phyloP scores from a whole-genome alignment of 2,113 vertebrate genomes.

The Dicerorhinus sumatrensis region DNA sequence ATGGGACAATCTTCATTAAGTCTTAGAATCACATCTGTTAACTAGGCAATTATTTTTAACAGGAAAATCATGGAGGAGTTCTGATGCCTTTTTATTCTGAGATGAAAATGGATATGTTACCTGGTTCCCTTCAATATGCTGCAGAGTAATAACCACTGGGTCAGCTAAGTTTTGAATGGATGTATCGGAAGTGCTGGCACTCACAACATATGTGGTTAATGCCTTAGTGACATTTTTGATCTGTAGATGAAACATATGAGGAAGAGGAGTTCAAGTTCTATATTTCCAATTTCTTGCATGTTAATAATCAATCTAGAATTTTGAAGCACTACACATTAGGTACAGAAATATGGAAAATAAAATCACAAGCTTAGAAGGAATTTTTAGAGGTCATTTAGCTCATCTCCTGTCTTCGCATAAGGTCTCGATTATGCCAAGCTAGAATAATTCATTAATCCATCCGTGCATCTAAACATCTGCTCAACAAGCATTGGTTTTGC shows the following conservation, averaged over 20 bases:
- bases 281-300: not conserved
- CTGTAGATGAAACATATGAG: slow-evolving; percentile 81
- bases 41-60: slow-evolving; percentile 44
- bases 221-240: slow-evolving; percentile 71
- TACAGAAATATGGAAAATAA: slow-evolving; percentile 26
- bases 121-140: slow-evolving; percentile 83
- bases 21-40: slow-evolving; percentile 59
- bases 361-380: not conserved
- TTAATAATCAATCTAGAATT: slow-evolving; percentile 5
- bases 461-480: not conserved
- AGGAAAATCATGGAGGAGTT: not conserved
- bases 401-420: slow-evolving; percentile 11
- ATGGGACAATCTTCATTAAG: slow-evolving; percentile 1
- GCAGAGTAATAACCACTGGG: slow-evolving; percentile 89
- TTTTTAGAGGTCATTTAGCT: slow-evolving; percentile 4
- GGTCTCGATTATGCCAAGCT: not conserved
- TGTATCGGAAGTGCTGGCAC: slow-evolving; percentile 90
- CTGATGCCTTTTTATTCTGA: slow-evolving; percentile 30
- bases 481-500: not conserved
- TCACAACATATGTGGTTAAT: slow-evolving; percentile 91
- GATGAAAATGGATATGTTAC: slow-evolving; percentile 81
- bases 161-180: slow-evolving; percentile 87
- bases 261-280: slow-evolving; percentile 13
- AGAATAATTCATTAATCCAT: not conserved
- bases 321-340: not conserved